phyloP scores from a whole-genome alignment of 1,140 invertebrate genomes.

The Drosophila busckii region DNA sequence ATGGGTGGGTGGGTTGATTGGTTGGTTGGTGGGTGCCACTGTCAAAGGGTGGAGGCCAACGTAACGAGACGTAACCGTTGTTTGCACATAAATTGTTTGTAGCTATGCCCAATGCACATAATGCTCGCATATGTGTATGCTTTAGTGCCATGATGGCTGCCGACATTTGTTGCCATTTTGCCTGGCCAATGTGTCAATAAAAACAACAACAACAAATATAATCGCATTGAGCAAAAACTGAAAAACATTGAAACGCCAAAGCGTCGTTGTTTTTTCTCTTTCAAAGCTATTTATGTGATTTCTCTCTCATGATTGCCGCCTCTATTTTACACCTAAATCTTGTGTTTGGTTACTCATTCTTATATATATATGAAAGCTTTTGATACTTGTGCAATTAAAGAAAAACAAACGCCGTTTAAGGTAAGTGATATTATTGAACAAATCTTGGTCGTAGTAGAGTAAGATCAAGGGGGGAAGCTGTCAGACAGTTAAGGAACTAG shows the following conservation, averaged over 20 bases:
- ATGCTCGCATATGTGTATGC: conserved; percentile 24
- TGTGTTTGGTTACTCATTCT: no score
- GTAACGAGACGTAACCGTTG: conserved; percentile 69
- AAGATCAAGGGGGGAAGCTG: no score
- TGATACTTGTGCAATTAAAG: no score
- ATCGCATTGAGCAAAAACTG: no score
- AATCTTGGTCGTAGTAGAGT: no score
- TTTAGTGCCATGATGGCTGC: conserved; percentile 2
- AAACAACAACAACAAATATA: conserved; percentile 24
- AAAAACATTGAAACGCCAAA: conserved; percentile 42
- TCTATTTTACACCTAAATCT: no score
- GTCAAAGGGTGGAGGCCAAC: no score
- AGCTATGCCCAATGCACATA: conserved; percentile 62
- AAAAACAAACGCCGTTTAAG: no score
- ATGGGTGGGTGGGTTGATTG: background rate
- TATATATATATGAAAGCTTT: no score
- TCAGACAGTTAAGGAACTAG: no score
- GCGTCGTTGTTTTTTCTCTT: conserved; percentile 55
- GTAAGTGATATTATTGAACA: no score
- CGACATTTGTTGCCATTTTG: conserved; percentile 30
- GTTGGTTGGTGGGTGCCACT: background rate
- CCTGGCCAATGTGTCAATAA: conserved; percentile 53
- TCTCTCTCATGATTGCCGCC: background rate
- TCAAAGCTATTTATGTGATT: conserved; percentile 45
- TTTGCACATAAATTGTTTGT: conserved; percentile 72